These are phyloP conservation scores for Apamea monoglypha DNA, from an alignment of 2,888 invertebrate species.

Conservation along the genomic window DNA sequence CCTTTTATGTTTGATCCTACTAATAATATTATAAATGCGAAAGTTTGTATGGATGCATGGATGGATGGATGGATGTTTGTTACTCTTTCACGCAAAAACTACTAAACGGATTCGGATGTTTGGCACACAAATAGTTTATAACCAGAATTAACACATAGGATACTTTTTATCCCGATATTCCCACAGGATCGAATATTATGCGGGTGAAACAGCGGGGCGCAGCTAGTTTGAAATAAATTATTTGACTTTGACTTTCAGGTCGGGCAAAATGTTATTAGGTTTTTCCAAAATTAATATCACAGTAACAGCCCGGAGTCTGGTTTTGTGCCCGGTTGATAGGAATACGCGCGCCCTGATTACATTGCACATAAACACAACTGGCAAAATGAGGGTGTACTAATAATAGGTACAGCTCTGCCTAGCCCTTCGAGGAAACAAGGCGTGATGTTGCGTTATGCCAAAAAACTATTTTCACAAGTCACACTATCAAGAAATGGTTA, in stretches of 20 bases:
- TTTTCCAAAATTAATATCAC: not conserved
- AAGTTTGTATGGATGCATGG: no score
- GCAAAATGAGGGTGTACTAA: no score
- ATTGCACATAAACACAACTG: not conserved
- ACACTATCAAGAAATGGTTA: not conserved
- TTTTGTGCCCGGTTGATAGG: not conserved
- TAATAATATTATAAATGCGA: no score
- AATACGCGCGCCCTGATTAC: not conserved
- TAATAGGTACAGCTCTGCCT: not conserved
- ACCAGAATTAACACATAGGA: no score
- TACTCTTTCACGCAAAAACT: no score
- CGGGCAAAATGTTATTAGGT: not conserved
- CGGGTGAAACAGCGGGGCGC: no score
- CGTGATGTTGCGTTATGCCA: not conserved
- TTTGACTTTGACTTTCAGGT: not conserved
- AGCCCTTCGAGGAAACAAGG: not conserved
- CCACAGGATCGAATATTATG: no score
- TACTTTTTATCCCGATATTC: no score
- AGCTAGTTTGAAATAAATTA: not conserved
- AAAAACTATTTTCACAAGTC: not conserved
- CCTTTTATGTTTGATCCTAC: not conserved
- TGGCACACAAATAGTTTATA: no score
- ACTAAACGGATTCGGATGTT: no score
- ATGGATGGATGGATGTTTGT: no score
- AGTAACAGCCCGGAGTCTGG: not conserved